These are phyloP conservation scores for Gulo gulo DNA, from an alignment of 2,113 vertebrate species.

Conservation along the genomic window DNA sequence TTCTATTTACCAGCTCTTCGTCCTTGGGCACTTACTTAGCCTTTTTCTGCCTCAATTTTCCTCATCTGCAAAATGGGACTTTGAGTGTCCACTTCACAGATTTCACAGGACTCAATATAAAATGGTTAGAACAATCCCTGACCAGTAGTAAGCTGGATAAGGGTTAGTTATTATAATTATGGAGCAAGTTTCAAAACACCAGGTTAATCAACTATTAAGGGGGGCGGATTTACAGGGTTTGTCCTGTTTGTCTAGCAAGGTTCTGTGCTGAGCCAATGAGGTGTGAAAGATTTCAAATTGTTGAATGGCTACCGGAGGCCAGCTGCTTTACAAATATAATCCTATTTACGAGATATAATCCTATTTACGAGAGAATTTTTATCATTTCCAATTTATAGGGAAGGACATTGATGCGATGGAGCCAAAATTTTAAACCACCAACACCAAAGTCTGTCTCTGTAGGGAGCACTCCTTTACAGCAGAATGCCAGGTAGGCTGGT, in stretches of 20 bases:
- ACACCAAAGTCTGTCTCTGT: not conserved
- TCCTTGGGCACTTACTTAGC: not conserved
- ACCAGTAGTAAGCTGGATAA: not conserved
- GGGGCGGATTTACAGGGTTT: not conserved
- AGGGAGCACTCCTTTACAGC: not conserved
- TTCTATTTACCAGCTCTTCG: not conserved
- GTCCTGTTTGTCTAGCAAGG: not conserved
- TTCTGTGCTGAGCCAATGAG: not conserved
- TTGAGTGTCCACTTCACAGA: not conserved
- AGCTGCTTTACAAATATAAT: not conserved
- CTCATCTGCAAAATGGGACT: not conserved
- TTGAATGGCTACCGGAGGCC: not conserved
- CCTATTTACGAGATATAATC: not conserved
- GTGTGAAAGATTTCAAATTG: not conserved
- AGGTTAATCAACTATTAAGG: not conserved
- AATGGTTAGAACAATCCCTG: not conserved
- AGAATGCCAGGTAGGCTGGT: not conserved
- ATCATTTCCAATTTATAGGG: not conserved
- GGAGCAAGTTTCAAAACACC: not conserved
- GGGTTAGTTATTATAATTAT: not conserved
- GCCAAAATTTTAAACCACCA: not conserved
- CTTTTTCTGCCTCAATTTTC: slow-evolving; percentile 6
- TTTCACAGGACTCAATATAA: not conserved
- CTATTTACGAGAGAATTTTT: not conserved
- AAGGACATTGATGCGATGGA: not conserved